These are phyloP conservation scores for Macaria liturata DNA, from an alignment of 2,888 invertebrate species.

Conservation along the genomic window DNA sequence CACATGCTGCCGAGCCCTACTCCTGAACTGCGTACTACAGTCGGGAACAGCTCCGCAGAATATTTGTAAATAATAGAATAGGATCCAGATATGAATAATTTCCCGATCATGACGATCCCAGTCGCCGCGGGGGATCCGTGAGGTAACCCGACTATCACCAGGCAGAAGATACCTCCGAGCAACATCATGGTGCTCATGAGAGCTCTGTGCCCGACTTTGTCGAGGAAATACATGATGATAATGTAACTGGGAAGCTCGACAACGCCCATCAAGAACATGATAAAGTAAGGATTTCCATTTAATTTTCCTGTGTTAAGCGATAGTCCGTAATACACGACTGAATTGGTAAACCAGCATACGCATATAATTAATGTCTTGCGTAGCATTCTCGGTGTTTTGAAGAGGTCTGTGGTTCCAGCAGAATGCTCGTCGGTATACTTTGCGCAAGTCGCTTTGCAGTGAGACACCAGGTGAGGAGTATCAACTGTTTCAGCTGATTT, in stretches of 20 bases:
- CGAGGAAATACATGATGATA: slow-evolving; percentile 88
- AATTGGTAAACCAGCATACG: slow-evolving; percentile 93
- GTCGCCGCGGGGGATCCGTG: slow-evolving; percentile 85
- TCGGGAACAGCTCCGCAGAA: slow-evolving; percentile 93
- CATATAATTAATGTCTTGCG: slow-evolving; percentile 91
- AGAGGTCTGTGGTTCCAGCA: slow-evolving; percentile 88
- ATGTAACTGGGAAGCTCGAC: slow-evolving; percentile 93
- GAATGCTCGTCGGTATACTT: slow-evolving; percentile 73
- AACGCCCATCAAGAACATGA: slow-evolving; percentile 89
- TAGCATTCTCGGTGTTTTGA: slow-evolving; percentile 90
- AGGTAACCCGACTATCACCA: slow-evolving; percentile 88
- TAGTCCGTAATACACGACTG: slow-evolving; percentile 92
- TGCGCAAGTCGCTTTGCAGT: slow-evolving; percentile 80
- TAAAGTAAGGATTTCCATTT: slow-evolving; percentile 91
- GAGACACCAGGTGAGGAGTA: slow-evolving; percentile 85
- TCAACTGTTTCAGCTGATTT: slow-evolving; percentile 85
- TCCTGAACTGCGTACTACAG: slow-evolving; percentile 92
- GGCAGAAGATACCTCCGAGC: slow-evolving; percentile 89
- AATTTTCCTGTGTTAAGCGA: slow-evolving; percentile 91
- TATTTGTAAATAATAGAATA: slow-evolving; percentile 94
- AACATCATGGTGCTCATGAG: slow-evolving; percentile 91
- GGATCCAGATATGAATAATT: slow-evolving; percentile 92
- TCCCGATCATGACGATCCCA: slow-evolving; percentile 89
- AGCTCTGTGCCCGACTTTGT: slow-evolving; percentile 89
- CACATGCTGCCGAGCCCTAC: slow-evolving; percentile 93